phyloP scores from a whole-genome alignment of 2,113 vertebrate species.

The Cololabis saira region DNA sequence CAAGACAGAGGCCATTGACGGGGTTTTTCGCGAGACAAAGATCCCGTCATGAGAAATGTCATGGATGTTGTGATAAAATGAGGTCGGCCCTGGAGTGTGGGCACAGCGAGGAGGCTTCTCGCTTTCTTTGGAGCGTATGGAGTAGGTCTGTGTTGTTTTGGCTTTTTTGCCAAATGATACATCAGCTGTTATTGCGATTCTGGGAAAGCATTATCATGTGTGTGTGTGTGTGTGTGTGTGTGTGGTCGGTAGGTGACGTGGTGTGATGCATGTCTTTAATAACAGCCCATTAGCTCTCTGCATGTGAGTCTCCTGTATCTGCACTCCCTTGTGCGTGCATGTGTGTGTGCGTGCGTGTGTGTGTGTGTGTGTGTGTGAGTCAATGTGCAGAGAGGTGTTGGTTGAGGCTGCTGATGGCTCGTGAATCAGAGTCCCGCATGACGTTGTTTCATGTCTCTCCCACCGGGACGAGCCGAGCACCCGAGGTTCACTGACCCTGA shows the following conservation, averaged over 20 bases:
- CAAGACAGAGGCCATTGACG: constrained; percentile 23
- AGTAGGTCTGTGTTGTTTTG: too few relatives aligned
- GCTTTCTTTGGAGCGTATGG: not conserved
- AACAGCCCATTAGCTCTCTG: constrained; percentile 72
- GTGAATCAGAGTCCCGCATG: constrained; percentile 55
- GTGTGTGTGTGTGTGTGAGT: too few relatives aligned
- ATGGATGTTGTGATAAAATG: constrained; percentile 41
- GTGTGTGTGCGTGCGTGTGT: not conserved
- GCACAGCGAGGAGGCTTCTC: not conserved
- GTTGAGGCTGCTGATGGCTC: constrained; percentile 56
- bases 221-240: constrained; percentile 32
- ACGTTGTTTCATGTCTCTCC: constrained; percentile 60
- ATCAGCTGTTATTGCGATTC: constrained; percentile 46
- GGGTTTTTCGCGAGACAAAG: constrained; percentile 18
- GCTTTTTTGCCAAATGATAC: constrained; percentile 40
- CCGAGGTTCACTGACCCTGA: constrained; percentile 34
- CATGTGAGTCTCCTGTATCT: not conserved
- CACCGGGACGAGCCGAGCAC: constrained; percentile 34
- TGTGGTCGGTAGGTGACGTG: constrained; percentile 56
- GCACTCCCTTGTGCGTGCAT: not conserved
- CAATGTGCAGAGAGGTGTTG: constrained; percentile 29
- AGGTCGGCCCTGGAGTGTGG: not conserved
- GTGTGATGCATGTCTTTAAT: constrained; percentile 82
- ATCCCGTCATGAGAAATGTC: constrained; percentile 62
- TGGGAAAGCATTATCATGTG: constrained; percentile 41